phyloP scores from a whole-genome alignment of 2,113 vertebrate species.

The Chelonoidis abingdonii region DNA sequence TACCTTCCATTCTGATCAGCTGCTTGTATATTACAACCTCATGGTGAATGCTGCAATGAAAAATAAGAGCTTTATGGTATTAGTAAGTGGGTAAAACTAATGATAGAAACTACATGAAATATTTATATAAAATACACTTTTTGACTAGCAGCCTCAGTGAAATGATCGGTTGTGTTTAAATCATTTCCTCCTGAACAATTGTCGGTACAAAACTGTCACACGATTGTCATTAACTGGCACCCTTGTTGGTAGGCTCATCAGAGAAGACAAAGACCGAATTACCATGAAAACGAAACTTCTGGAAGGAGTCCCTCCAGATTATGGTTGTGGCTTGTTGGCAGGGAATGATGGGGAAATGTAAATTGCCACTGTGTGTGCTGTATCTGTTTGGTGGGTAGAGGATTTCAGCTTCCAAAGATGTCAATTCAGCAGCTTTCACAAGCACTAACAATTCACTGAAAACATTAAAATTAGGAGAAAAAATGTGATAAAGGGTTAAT shows the following conservation, averaged over 20 bases:
- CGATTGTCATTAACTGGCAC: neutral
- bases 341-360: neutral
- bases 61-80: neutral
- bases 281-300: neutral
- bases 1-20: neutral
- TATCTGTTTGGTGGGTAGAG: neutral
- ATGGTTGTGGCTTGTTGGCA: neutral
- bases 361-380: neutral
- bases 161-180: neutral
- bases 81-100: neutral
- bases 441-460: neutral
- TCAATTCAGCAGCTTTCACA: neutral
- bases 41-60: conserved; percentile 6
- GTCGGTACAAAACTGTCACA: neutral
- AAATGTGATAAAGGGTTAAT: conserved; percentile 63
- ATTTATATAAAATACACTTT: neutral
- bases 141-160: neutral
- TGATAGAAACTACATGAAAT: neutral
- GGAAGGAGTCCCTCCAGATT: neutral
- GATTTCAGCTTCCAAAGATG: neutral
- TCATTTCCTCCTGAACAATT: neutral
- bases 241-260: neutral
- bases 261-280: neutral
- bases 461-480: neutral
- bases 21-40: conserved; percentile 15